Conservation (phyloP, 2,797 vertebrate genomes). For the Lycodopsis pacificus region DNA sequence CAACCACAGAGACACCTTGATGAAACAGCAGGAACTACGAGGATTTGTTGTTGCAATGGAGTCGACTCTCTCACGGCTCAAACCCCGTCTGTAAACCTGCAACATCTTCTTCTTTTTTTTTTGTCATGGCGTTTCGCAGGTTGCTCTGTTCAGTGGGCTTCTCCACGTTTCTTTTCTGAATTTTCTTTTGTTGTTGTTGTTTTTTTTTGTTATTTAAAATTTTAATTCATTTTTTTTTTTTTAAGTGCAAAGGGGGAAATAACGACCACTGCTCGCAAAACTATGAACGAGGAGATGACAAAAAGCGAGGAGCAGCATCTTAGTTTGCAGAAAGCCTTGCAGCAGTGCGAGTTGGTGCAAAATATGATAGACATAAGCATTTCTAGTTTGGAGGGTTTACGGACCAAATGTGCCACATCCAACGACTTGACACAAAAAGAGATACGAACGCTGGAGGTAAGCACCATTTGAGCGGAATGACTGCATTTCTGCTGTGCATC, state of each 20-base stretch:
- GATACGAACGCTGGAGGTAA: constrained; percentile 97
- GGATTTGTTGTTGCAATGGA: constrained; percentile 87
- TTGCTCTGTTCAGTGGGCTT: constrained; percentile 63
- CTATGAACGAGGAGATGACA: constrained; percentile 97
- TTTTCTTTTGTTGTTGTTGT: constrained; percentile 15
- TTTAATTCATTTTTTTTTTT: constrained; percentile 35
- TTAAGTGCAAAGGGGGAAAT: constrained; percentile 64
- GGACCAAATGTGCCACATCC: constrained; percentile 99
- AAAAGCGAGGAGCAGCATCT: constrained; percentile 93
- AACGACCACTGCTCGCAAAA: constrained; percentile 80
- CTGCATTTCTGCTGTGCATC: constrained; percentile 50
- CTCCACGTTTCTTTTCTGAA: constrained; percentile 67
- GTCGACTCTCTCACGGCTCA: constrained; percentile 85
- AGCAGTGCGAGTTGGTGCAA: constrained; percentile 98
- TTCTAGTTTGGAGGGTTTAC: constrained; percentile 97
- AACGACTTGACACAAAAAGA: constrained; percentile 99
- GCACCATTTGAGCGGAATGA: constrained; percentile 54
- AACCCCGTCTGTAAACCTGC: constrained; percentile 72
- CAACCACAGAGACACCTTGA: constrained; percentile 87
- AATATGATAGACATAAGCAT: constrained; percentile 99
- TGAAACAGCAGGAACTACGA: constrained; percentile 86
- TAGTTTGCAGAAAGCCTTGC: constrained; percentile 97
- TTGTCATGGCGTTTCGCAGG: constrained; percentile 76
- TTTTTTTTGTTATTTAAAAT: constrained; percentile 10
- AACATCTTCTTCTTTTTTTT: constrained; percentile 49